phyloP scores from a whole-genome alignment of 2,888 invertebrate genomes.

The Achlya flavicornis region DNA sequence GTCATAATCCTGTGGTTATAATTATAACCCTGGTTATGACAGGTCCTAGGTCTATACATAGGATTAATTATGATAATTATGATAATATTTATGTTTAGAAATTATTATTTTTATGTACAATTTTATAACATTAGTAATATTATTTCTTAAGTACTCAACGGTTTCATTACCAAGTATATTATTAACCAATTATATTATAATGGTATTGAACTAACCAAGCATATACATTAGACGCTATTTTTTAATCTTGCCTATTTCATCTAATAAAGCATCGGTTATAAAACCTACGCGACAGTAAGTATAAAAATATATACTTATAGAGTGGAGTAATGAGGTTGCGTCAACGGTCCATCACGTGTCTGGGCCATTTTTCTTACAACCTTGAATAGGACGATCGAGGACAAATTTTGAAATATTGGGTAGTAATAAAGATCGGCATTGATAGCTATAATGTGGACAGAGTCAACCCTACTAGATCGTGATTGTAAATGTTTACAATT shows the following conservation, averaged over 20 bases:
- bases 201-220: not conserved
- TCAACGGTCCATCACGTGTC: not conserved
- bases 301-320: not conserved
- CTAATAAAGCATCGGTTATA: too few species aligned
- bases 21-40: too few species aligned
- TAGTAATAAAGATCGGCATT: conserved; percentile 6
- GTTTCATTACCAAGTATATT: too few species aligned
- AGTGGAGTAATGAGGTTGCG: not conserved
- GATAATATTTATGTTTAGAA: not conserved
- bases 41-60: not conserved
- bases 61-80: too few species aligned
- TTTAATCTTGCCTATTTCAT: too few species aligned
- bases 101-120: not conserved
- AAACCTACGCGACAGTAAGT: too few species aligned
- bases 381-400: not conserved
- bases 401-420: conserved; percentile 7
- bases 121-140: not conserved
- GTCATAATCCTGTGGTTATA: too few species aligned
- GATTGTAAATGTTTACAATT: not conserved
- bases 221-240: not conserved
- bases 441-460: not conserved
- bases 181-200: not conserved
- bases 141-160: too few species aligned
- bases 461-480: not conserved
- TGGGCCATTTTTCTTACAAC: not conserved